phyloP scores from a whole-genome alignment of 2,888 invertebrate genomes.

The Lochmaea capreae region DNA sequence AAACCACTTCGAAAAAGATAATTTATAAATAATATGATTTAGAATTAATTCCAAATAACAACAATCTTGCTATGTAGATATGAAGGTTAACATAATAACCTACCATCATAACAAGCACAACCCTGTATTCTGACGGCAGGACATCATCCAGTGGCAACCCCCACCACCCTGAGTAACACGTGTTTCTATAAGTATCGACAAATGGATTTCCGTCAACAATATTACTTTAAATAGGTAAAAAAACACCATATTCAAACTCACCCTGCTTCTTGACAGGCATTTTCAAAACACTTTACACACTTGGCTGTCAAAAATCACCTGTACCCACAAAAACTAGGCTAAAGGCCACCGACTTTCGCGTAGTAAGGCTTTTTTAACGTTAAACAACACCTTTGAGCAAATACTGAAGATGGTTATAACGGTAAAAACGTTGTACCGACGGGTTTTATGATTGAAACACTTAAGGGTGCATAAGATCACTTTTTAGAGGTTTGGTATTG shows the following conservation, averaged over 20 bases:
- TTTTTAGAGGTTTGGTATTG: conserved; percentile 38
- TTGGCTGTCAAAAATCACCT: conserved; percentile 43
- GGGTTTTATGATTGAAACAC: conserved; percentile 14
- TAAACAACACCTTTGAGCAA: conserved; percentile 30
- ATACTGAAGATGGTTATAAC: conserved; percentile 39
- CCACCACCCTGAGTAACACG: conserved; percentile 47
- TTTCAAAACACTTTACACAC: conserved; percentile 54
- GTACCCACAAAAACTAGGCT: conserved; percentile 35
- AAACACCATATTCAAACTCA: conserved; percentile 62
- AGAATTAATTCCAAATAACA: too few species aligned
- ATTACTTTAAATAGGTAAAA: conserved; percentile 50
- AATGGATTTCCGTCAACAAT: conserved; percentile 32
- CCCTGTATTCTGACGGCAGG: conserved; percentile 28
- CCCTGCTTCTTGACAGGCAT: conserved; percentile 84
- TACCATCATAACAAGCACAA: background rate
- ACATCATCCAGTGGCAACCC: conserved; percentile 24
- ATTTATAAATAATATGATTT: too few species aligned
- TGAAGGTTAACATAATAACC: too few species aligned
- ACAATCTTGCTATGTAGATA: too few species aligned
- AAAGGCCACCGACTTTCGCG: conserved; percentile 19
- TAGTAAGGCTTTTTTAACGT: background rate
- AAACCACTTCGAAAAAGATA: too few species aligned
- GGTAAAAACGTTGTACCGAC: conserved; percentile 19
- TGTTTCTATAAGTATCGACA: conserved; percentile 47
- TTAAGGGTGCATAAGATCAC: conserved; percentile 26